Percentiles rank a stretch among this genome's conserved stretches.
phyloP scores from a whole-genome alignment of 2,113 vertebrate species.

The Hucho hucho region DNA sequence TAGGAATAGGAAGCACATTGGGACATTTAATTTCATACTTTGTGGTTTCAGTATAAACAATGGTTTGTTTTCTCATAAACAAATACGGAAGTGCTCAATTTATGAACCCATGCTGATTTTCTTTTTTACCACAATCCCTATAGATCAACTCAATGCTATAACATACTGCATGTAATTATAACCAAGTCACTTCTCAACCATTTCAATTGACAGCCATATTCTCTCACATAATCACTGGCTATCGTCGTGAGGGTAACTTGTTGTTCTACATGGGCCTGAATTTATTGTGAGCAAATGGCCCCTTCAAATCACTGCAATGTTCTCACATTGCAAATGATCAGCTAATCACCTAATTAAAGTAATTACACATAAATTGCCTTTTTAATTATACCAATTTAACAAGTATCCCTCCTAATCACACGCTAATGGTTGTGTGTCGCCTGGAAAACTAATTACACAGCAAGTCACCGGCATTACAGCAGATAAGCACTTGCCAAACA shows the following conservation, averaged over 20 bases:
- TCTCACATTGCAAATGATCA: slow-evolving; percentile 43
- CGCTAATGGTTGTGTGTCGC: slow-evolving; percentile 19
- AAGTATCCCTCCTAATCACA: slow-evolving; percentile 33
- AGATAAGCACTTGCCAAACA: slow-evolving; percentile 31
- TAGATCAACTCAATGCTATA: too few relatives aligned
- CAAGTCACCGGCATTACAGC: slow-evolving; percentile 12
- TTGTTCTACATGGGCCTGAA: slow-evolving; percentile 13
- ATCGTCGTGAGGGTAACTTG: background rate
- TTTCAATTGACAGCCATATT: too few relatives aligned
- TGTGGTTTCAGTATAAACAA: too few relatives aligned
- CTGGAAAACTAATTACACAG: slow-evolving; percentile 35
- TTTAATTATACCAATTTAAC: slow-evolving; percentile 49
- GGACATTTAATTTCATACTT: background rate
- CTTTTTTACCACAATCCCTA: too few relatives aligned
- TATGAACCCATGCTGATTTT: too few relatives aligned
- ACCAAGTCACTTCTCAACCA: too few relatives aligned
- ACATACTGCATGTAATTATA: too few relatives aligned
- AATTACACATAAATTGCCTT: slow-evolving; percentile 50
- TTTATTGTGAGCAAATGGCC: slow-evolving; percentile 21
- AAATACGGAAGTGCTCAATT: too few relatives aligned
- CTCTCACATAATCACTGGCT: background rate
- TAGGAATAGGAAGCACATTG: background rate
- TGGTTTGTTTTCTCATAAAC: too few relatives aligned
- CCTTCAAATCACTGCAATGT: background rate
- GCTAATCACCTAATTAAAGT: slow-evolving; percentile 51